phyloP scores from a whole-genome alignment of 2,888 invertebrate species.

The Scaptomyza cyrtandrae region DNA sequence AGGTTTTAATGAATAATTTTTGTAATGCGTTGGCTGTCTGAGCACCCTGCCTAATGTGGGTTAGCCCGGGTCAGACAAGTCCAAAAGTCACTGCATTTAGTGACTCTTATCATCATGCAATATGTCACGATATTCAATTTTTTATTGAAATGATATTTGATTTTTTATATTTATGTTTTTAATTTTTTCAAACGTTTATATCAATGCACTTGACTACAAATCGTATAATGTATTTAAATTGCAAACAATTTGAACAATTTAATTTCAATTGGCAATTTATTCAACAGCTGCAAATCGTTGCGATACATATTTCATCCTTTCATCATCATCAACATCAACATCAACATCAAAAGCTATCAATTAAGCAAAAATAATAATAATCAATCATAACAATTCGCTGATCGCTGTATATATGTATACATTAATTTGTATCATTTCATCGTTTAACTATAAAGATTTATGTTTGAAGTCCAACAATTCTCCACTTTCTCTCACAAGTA shows the following conservation, averaged over 20 bases:
- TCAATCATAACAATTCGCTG: slow-evolving; percentile 4
- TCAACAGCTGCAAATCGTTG: background rate
- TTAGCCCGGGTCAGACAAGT: slow-evolving; percentile 42
- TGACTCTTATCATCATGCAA: slow-evolving; percentile 8
- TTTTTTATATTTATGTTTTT: background rate
- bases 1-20: slow-evolving; percentile 72
- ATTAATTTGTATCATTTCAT: slow-evolving; percentile 8
- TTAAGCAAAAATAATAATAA: background rate
- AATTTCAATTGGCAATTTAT: slow-evolving; percentile 15
- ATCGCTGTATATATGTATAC: background rate
- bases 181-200: background rate
- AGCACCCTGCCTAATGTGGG: slow-evolving; percentile 27
- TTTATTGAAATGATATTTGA: background rate
- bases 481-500: too few relatives aligned
- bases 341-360: background rate
- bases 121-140: background rate
- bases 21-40: slow-evolving; percentile 47
- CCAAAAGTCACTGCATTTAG: slow-evolving; percentile 22
- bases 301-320: slow-evolving; percentile 10
- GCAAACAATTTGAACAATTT: slow-evolving; percentile 9
- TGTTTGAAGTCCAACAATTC: background rate
- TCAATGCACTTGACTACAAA: background rate
- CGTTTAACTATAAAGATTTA: background rate
- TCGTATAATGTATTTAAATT: background rate
- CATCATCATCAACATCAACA: background rate